phyloP scores from a whole-genome alignment of 2,888 invertebrate species.

The Biston stratarius region DNA sequence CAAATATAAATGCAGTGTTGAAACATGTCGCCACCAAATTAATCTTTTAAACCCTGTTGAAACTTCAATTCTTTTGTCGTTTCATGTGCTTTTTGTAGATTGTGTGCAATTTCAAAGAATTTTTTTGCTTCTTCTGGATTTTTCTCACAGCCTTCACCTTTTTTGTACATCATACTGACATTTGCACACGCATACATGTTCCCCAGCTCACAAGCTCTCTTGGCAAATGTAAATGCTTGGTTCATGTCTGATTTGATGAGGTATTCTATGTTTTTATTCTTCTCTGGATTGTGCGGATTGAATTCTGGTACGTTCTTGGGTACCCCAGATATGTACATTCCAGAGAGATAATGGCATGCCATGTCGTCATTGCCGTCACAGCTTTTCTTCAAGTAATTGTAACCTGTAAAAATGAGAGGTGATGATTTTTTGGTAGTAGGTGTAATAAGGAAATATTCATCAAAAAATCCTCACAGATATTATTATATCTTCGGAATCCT shows the following conservation, averaged over 20 bases:
- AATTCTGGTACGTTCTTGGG: constrained; percentile 84
- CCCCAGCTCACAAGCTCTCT: constrained; percentile 93
- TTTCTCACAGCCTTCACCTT: constrained; percentile 93
- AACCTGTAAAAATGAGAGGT: constrained; percentile 77
- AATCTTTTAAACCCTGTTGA: constrained; percentile 81
- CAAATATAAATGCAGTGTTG: constrained; percentile 19
- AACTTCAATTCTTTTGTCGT: constrained; percentile 84
- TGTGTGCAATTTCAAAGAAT: constrained; percentile 90
- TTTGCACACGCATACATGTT: constrained; percentile 96
- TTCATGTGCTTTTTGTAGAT: constrained; percentile 89
- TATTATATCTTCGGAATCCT: too few species aligned
- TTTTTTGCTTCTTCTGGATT: constrained; percentile 89
- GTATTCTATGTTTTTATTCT: constrained; percentile 80
- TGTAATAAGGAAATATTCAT: neutral
- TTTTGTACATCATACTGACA: constrained; percentile 94
- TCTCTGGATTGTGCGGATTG: constrained; percentile 71
- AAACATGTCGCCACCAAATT: neutral
- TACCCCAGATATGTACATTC: constrained; percentile 92
- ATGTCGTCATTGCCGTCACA: constrained; percentile 87
- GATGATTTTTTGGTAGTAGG: too few species aligned
- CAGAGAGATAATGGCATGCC: constrained; percentile 93
- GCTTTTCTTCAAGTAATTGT: constrained; percentile 86
- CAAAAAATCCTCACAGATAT: too few species aligned
- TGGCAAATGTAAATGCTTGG: constrained; percentile 92
- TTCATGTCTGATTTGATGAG: constrained; percentile 89